phyloP scores from a whole-genome alignment of 2,797 vertebrate genomes.

The Toxotes lorentzi region DNA sequence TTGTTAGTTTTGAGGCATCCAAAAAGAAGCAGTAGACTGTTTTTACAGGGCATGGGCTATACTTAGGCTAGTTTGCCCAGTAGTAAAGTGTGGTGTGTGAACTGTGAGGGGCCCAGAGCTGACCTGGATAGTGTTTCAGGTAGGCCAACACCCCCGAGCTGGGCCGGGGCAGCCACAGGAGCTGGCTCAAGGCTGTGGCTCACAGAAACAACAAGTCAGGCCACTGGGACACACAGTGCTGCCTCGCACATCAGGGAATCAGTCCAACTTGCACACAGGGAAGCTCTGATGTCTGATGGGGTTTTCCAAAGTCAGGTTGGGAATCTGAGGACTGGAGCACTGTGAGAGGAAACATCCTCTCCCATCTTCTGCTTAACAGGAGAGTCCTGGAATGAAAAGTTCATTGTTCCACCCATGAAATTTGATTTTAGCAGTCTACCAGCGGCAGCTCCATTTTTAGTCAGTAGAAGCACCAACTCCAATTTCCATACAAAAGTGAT shows the following conservation, averaged over 20 bases:
- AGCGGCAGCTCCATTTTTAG: conserved; percentile 43
- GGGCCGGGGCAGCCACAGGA: conserved; percentile 66
- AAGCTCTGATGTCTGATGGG: conserved; percentile 70
- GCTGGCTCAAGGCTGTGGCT: conserved; percentile 79
- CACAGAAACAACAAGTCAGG: conserved; percentile 73
- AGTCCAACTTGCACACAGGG: conserved; percentile 71
- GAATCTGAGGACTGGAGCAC: conserved; percentile 47
- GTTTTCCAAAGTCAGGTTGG: conserved; percentile 77
- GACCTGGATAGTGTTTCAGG: conserved; percentile 84
- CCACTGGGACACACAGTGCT: conserved; percentile 64
- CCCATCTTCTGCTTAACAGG: conserved; percentile 58
- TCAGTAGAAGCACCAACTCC: conserved; percentile 24
- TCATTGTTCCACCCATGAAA: conserved; percentile 70
- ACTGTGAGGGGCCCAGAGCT: conserved; percentile 74
- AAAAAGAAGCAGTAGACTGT: conserved; percentile 67
- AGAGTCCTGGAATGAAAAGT: conserved; percentile 63
- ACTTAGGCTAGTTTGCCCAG: conserved; percentile 80
- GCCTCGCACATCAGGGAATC: conserved; percentile 66
- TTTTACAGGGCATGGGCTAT: conserved; percentile 73
- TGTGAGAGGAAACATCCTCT: conserved; percentile 66
- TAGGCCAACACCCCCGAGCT: conserved; percentile 68
- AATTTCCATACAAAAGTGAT: conserved; percentile 45
- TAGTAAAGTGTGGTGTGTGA: conserved; percentile 82
- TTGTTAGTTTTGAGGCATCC: conserved; percentile 69
- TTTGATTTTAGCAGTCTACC: conserved; percentile 65